Percentiles rank a stretch among this genome's conserved stretches.
Evolutionary conservation across 2,888 invertebrate species (phyloP).

Genomic region (Nemoura dubitans): DNA sequence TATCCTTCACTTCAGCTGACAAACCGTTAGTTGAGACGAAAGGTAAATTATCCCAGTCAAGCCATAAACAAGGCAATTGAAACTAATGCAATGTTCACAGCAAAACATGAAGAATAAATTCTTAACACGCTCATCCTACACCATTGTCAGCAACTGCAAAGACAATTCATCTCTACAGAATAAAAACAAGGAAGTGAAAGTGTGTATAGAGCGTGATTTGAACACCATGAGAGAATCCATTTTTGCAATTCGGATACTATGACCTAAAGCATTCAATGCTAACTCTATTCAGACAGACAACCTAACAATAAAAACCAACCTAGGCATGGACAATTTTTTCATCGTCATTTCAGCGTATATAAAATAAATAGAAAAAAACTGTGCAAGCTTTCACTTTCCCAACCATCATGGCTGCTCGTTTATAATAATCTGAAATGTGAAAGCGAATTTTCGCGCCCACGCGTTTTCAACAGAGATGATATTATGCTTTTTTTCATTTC

Average conservation of each 20-base stretch:
- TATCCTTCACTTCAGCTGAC: no score
- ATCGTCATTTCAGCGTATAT: neutral
- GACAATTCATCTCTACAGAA: neutral
- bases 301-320: neutral
- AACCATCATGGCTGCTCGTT: neutral
- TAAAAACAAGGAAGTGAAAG: slow-evolving; percentile 7
- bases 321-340: no score
- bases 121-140: neutral
- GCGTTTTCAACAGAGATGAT: neutral
- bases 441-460: neutral
- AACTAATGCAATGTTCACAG: neutral
- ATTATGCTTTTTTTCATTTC: neutral
- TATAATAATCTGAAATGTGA: neutral
- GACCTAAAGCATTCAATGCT: neutral
- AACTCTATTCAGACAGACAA: neutral
- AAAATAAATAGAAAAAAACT: neutral
- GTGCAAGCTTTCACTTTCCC: neutral
- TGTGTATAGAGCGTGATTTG: neutral
- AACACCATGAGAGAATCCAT: neutral
- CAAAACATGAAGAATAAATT: neutral
- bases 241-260: neutral
- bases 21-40: no score
- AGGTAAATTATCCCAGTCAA: neutral
- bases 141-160: neutral
- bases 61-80: neutral